A percentile compares a stretch with the other conserved stretches of the same genome.
Evolutionary conservation across 2,797 vertebrate genomes (phyloP).

Genomic region (Craterocephalus amniculus): DNA sequence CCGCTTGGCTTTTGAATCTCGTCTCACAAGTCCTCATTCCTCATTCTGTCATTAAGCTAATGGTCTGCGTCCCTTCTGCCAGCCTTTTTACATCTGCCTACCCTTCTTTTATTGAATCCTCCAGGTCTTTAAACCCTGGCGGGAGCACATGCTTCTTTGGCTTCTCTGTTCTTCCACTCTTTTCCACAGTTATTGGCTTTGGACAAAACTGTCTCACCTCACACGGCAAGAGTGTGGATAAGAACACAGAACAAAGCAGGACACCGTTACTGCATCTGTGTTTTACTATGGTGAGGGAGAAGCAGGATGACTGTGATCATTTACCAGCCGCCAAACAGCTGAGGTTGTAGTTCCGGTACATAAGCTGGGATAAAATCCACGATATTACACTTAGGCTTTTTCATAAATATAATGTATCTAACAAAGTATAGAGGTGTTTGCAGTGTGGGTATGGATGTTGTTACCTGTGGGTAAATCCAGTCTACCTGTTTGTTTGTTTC

Average conservation of each 20-base stretch:
- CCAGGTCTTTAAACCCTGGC: slow-evolving; percentile 78
- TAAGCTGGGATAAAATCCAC: neutral
- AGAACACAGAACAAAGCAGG: slow-evolving; percentile 42
- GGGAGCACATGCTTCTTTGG: slow-evolving; percentile 82
- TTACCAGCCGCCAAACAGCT: neutral
- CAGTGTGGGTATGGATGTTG: neutral
- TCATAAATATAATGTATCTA: neutral
- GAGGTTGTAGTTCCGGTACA: neutral
- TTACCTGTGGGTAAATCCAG: neutral
- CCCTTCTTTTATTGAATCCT: slow-evolving; percentile 80
- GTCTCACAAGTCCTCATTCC: slow-evolving; percentile 81
- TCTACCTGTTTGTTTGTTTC: neutral
- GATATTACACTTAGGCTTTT: neutral
- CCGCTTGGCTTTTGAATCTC: slow-evolving; percentile 80
- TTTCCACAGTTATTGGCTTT: slow-evolving; percentile 27
- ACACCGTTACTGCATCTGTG: slow-evolving; percentile 44
- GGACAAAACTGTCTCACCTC: slow-evolving; percentile 36
- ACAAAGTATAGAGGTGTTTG: neutral
- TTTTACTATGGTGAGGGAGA: slow-evolving; percentile 32
- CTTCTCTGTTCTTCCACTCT: slow-evolving; percentile 60
- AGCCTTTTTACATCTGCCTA: slow-evolving; percentile 81
- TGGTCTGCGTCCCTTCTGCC: slow-evolving; percentile 86
- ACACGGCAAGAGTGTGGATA: slow-evolving; percentile 12
- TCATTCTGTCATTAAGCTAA: slow-evolving; percentile 91
- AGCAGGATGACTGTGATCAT: slow-evolving; percentile 12